A percentile compares a stretch with the other conserved stretches of the same genome.
Conservation (phyloP, 2,888 invertebrate genomes). For the Anagyrus pseudococci region DNA sequence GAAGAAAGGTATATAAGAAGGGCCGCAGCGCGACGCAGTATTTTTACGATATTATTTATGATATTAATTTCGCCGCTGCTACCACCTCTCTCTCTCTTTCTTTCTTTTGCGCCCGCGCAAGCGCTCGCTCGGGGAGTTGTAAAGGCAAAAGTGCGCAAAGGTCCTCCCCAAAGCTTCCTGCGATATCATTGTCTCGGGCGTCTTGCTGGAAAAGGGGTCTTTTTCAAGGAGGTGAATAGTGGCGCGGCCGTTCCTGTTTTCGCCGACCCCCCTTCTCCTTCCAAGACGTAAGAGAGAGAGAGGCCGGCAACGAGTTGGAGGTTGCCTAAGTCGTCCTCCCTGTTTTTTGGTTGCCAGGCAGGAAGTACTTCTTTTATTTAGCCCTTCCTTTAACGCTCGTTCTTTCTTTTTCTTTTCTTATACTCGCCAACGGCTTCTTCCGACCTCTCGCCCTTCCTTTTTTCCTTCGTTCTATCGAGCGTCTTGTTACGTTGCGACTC, state of each 20-base stretch:
- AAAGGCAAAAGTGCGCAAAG: slow-evolving; percentile 45
- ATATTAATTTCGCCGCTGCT: slow-evolving; percentile 60
- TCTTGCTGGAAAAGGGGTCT: slow-evolving; percentile 51
- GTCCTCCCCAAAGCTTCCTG: slow-evolving; percentile 20
- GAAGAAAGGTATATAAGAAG: slow-evolving; percentile 26
- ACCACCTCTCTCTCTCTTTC: too few species aligned
- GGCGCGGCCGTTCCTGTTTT: slow-evolving; percentile 34
- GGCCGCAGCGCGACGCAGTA: slow-evolving; percentile 43
- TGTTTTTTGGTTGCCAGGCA: slow-evolving; percentile 50
- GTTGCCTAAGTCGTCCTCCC: slow-evolving; percentile 35
- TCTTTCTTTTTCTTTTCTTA: slow-evolving; percentile 21
- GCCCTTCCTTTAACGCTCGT: slow-evolving; percentile 28
- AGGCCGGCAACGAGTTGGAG: slow-evolving; percentile 5
- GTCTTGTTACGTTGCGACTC: too few species aligned
- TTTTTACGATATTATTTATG: slow-evolving; percentile 62
- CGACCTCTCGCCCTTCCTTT: background rate
- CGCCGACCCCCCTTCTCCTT: too few species aligned
- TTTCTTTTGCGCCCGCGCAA: slow-evolving; percentile 43
- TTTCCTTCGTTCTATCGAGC: background rate
- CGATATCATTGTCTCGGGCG: slow-evolving; percentile 60
- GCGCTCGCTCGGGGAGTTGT: slow-evolving; percentile 56
- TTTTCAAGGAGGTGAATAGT: slow-evolving; percentile 55
- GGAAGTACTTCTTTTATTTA: slow-evolving; percentile 46
- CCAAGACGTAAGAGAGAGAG: slow-evolving; percentile 32
- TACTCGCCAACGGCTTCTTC: background rate